A percentile compares a stretch with the other conserved stretches of the same genome.
These are phyloP conservation scores for Echinometra lucunter DNA, from an alignment of 53 echinoderm and acorn worm species.

Conservation along the genomic window DNA sequence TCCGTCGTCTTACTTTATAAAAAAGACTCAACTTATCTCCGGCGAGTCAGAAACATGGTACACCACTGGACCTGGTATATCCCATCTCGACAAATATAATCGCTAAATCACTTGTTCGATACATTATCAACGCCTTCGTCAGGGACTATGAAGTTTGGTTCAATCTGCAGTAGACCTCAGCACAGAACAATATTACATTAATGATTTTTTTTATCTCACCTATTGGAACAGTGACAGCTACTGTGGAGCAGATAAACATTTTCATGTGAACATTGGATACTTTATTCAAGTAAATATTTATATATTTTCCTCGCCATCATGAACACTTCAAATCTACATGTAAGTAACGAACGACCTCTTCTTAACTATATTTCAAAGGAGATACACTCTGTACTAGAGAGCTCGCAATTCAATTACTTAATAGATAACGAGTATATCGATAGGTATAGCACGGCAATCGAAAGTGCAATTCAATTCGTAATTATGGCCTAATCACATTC, in stretches of 20 bases:
- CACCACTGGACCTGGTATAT: slow-evolving; percentile 6
- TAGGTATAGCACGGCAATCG: slow-evolving; percentile 11
- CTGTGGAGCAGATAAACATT: background rate
- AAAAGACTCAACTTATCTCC: background rate
- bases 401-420: background rate
- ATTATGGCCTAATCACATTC: slow-evolving; percentile 49
- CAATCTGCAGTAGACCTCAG: background rate
- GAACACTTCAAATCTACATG: slow-evolving; percentile 51
- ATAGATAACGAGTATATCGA: slow-evolving; percentile 42
- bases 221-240: background rate
- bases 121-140: background rate
- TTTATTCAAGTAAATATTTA: slow-evolving; percentile 18
- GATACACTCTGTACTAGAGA: background rate
- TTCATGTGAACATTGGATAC: slow-evolving; percentile 2
- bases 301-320: slow-evolving; percentile 18
- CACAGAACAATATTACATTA: background rate
- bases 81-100: background rate
- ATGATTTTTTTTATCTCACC: background rate
- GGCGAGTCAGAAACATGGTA: slow-evolving; percentile 33
- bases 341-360: slow-evolving; percentile 28
- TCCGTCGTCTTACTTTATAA: slow-evolving; percentile 7
- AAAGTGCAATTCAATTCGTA: slow-evolving; percentile 55
- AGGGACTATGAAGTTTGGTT: slow-evolving; percentile 40
- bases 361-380: background rate
- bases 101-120: slow-evolving; percentile 41